Evolutionary conservation across 2,113 vertebrate species (phyloP).

Genomic region (Hydropotes inermis): DNA sequence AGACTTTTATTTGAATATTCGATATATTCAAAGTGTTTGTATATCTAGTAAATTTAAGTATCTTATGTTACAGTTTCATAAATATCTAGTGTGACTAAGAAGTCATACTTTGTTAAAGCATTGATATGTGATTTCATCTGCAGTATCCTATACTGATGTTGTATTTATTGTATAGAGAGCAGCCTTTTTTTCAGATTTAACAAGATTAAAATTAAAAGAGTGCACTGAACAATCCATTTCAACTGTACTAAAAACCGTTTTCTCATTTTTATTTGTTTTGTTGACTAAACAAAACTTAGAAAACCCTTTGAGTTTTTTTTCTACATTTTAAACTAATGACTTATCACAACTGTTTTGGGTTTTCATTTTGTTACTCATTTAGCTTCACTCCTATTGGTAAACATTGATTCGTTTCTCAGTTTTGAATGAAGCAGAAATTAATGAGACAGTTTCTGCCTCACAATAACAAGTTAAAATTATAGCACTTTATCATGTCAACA

Average conservation of each 20-base stretch:
- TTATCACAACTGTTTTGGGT: slow-evolving; percentile 37
- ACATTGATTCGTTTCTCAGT: slow-evolving; percentile 66
- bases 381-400: slow-evolving; percentile 59
- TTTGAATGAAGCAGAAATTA: slow-evolving; percentile 71
- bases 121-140: background rate
- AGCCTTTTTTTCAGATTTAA: slow-evolving; percentile 32
- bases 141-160: background rate
- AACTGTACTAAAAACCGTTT: slow-evolving; percentile 39
- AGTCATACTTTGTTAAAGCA: slow-evolving; percentile 47
- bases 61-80: background rate
- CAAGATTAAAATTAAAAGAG: slow-evolving; percentile 43
- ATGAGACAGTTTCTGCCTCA: slow-evolving; percentile 52
- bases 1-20: slow-evolving; percentile 44
- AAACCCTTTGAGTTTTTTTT: background rate
- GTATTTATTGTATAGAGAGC: background rate
- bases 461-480: slow-evolving; percentile 73
- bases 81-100: slow-evolving; percentile 10
- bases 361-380: slow-evolving; percentile 48
- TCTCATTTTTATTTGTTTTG: slow-evolving; percentile 54
- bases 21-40: slow-evolving; percentile 15
- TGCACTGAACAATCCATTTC: slow-evolving; percentile 27
- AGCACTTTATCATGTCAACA: slow-evolving; percentile 73
- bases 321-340: slow-evolving; percentile 40
- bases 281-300: slow-evolving; percentile 52
- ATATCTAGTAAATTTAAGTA: background rate